Evolutionary conservation across 1,140 invertebrate species (phyloP), one percentile per base, ranked within the genome.

Genomic region (Apis cerana): DNA sequence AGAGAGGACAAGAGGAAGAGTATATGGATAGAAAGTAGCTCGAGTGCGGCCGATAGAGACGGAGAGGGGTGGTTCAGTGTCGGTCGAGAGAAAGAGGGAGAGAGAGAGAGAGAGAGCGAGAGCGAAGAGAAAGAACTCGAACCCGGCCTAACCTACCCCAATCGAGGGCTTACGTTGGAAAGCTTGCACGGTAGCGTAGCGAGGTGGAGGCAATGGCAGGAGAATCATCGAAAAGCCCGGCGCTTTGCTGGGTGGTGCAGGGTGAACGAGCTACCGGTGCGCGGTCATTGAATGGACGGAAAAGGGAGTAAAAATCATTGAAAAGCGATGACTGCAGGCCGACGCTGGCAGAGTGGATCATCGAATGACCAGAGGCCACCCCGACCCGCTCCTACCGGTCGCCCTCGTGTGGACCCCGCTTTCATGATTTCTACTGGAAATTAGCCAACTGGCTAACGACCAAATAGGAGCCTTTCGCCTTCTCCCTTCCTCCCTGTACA

Each of bases 361-460:
- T 94, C 92, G 90, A 94, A 94, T 94, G 93, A 94, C 92, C 91
- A 70, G 82, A 84, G 79, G 80, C 82, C 84, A 88, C 86, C 86
- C 88, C 88, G 84, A 70, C 81, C 74, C 59, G 79, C 77, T 85
- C 81, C 87, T 83, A 79, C 75, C 71, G 67, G 52, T 23, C 78
- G 78, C 88, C 75, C 88, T 84, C 85, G 88, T 79, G 83, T 83
- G 87, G 84, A 86, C 86, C 81, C 78, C 78, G 91, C 92, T 93
- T 92, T 93, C 91, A 92, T 94, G 93, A 93, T 93, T 93, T 89
- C 92, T 93, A 91, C 92, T 93, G 93, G 93, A 94, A 94, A 94
- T 93, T 94, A 94, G 93, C 93, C 93, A 94, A 93, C 93, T 94
- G 93, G 92, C 93, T 94, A 92, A 93, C 93, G 91, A 94, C 90